phyloP scores from a whole-genome alignment of 2,113 vertebrate genomes.

The Megalops atlanticus region DNA sequence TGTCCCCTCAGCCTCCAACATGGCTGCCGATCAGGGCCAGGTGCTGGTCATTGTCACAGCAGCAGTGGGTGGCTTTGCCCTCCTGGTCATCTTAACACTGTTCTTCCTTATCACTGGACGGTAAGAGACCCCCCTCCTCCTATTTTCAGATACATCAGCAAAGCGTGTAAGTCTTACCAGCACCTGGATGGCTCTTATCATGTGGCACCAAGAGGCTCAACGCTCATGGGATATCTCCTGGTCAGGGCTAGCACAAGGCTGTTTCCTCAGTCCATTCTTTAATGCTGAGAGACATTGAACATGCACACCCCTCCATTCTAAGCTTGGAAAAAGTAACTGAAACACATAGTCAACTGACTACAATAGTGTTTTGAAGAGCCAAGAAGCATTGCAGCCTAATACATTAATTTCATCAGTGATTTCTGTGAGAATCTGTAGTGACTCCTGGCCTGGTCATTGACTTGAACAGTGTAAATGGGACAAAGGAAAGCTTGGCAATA shows the following conservation, averaged over 20 bases:
- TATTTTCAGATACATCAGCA: not conserved
- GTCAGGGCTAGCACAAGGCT: not conserved
- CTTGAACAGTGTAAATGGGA: not conserved
- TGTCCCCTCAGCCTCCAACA: slow-evolving; percentile 83
- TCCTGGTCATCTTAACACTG: slow-evolving; percentile 92
- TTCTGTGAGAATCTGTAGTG: not conserved
- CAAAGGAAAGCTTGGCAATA: not conserved
- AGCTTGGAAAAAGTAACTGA: not conserved
- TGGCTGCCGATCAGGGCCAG: slow-evolving; percentile 89
- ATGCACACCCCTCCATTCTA: not conserved
- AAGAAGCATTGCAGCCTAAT: not conserved
- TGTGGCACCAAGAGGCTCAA: not conserved
- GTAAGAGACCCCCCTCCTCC: slow-evolving; percentile 64
- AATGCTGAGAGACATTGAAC: not conserved
- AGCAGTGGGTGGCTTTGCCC: slow-evolving; percentile 93
- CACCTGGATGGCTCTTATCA: not conserved
- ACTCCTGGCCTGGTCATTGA: too few species aligned
- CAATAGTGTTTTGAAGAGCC: slow-evolving; percentile 42
- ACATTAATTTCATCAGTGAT: not conserved
- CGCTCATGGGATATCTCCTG: not conserved
- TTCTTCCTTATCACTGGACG: slow-evolving; percentile 97
- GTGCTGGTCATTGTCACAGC: slow-evolving; percentile 95
- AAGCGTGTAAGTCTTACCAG: not conserved
- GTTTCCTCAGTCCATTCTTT: not conserved
- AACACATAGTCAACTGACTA: not conserved